Evolutionary conservation across 1,140 invertebrate species (phyloP).

Genomic region (Calephelis virginiensis): DNA sequence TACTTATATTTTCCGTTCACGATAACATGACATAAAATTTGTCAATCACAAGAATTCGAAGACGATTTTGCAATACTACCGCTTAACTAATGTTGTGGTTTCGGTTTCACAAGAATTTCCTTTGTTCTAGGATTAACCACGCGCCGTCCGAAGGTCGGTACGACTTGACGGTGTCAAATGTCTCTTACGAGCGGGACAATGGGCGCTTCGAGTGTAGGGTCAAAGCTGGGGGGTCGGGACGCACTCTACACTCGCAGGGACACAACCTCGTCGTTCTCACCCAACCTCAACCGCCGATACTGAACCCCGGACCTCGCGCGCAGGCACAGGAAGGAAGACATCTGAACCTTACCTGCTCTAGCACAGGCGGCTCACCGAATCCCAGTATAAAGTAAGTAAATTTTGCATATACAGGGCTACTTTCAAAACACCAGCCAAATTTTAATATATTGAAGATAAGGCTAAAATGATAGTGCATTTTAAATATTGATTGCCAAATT

Average conservation of each 20-base stretch:
- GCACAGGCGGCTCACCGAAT: conserved; percentile 92
- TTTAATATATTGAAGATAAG: no score
- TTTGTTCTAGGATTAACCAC: conserved; percentile 83
- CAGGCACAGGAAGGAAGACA: conserved; percentile 88
- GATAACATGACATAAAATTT: not conserved
- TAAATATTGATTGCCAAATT: no score
- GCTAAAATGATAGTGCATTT: no score
- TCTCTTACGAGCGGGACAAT: conserved; percentile 93
- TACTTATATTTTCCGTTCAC: not conserved
- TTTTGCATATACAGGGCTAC: no score
- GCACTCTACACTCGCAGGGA: conserved; percentile 89
- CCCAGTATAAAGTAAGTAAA: conserved; percentile 86
- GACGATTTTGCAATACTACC: not conserved
- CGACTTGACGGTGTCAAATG: conserved; percentile 91
- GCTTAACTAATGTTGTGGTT: not conserved
- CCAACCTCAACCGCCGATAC: conserved; percentile 87
- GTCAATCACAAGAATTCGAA: not conserved
- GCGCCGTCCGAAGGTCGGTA: conserved; percentile 89
- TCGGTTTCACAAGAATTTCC: conserved; percentile 12
- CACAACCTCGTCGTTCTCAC: conserved; percentile 92
- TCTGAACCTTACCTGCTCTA: conserved; percentile 89
- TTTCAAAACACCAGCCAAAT: no score
- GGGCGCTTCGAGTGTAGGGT: conserved; percentile 94
- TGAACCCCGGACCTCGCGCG: conserved; percentile 84
- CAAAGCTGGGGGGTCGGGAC: conserved; percentile 90